A percentile compares a stretch with the other conserved stretches of the same genome.
These are phyloP conservation scores for Acrobasis suavella DNA, from an alignment of 2,888 invertebrate species.

Conservation along the genomic window DNA sequence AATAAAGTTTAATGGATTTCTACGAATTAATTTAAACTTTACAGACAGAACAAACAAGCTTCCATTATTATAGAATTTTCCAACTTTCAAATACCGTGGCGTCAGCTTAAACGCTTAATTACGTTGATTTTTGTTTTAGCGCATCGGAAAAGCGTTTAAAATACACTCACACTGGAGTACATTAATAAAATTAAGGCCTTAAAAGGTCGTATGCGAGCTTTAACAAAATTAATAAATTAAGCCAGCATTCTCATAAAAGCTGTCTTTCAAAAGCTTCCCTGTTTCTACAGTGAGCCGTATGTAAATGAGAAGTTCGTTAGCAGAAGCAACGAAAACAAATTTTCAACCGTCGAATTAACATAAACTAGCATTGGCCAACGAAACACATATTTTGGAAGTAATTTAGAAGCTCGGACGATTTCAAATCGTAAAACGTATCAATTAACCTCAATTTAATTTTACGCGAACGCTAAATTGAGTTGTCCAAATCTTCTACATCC, in stretches of 20 bases:
- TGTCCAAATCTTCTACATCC: conserved; percentile 47
- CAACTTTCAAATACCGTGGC: background rate
- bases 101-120: background rate
- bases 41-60: conserved; percentile 39
- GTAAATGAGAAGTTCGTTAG: conserved; percentile 50
- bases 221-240: conserved; percentile 45
- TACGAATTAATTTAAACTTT: conserved; percentile 54
- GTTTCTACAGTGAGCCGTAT: conserved; percentile 27
- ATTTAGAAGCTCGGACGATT: conserved; percentile 35
- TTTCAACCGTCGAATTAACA: conserved; percentile 42
- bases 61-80: conserved; percentile 8
- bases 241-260: conserved; percentile 35
- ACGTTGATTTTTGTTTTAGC: background rate
- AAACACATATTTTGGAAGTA: conserved; percentile 26
- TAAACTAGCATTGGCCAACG: conserved; percentile 32
- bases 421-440: conserved; percentile 45
- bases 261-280: conserved; percentile 37
- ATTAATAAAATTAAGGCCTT: conserved; percentile 6
- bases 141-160: background rate
- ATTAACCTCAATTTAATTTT: conserved; percentile 47
- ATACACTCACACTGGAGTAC: background rate
- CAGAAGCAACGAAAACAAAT: conserved; percentile 47
- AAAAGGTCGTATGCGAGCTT: conserved; percentile 24
- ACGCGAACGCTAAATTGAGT: conserved; percentile 53
- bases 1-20: conserved; percentile 42